These are phyloP conservation scores for Halesus radiatus DNA, from an alignment of 1,140 invertebrate genomes.

Conservation along the genomic window DNA sequence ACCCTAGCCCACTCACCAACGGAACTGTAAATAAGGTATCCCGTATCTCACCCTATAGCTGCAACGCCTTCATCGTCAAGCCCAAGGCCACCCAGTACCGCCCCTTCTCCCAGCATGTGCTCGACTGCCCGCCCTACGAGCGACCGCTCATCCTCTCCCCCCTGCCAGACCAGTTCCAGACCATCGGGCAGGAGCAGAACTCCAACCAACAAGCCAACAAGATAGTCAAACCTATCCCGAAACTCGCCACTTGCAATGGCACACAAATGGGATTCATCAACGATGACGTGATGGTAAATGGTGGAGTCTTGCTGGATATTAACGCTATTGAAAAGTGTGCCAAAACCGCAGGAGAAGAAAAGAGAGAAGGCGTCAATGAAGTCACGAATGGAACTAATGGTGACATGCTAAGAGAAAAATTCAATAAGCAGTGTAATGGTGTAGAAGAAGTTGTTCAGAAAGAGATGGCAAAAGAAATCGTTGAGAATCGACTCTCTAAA, in stretches of 20 bases:
- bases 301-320: slow-evolving; percentile 57
- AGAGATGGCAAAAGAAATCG: too few species aligned
- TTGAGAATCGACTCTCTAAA: background rate
- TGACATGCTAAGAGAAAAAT: background rate
- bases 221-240: background rate
- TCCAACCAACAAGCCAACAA: background rate
- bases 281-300: slow-evolving; percentile 16
- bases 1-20: slow-evolving; percentile 32
- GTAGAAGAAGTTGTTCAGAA: too few species aligned
- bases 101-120: slow-evolving; percentile 60
- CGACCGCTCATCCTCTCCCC: slow-evolving; percentile 63
- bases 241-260: background rate
- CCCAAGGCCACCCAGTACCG: slow-evolving; percentile 59
- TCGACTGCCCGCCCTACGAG: slow-evolving; percentile 62
- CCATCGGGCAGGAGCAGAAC: slow-evolving; percentile 33
- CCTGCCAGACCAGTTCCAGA: slow-evolving; percentile 60
- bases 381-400: background rate
- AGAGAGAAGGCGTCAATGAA: background rate
- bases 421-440: too few species aligned
- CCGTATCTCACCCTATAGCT: slow-evolving; percentile 12
- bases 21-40: slow-evolving; percentile 41
- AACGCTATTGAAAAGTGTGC: slow-evolving; percentile 60
- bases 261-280: background rate
- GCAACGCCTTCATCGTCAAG: slow-evolving; percentile 1
- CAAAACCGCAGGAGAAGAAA: slow-evolving; percentile 56